Percentiles rank a stretch among this genome's conserved stretches.
phyloP scores from a whole-genome alignment of 2,888 invertebrate genomes.

The Tuta absoluta region DNA sequence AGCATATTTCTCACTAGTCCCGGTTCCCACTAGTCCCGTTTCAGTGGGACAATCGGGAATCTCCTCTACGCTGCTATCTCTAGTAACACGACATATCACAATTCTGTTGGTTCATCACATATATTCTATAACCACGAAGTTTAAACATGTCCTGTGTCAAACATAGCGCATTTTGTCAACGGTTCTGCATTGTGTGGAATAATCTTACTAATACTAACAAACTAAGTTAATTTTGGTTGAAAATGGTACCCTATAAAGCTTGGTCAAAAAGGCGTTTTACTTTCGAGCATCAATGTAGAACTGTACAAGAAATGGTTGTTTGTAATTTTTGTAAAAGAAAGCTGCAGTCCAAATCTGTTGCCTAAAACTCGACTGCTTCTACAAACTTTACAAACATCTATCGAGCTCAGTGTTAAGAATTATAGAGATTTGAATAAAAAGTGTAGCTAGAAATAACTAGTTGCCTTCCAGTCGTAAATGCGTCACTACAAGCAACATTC shows the following conservation, averaged over 20 bases:
- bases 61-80: conserved; percentile 27
- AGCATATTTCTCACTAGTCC: not conserved
- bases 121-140: conserved; percentile 43
- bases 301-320: conserved; percentile 33
- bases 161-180: conserved; percentile 50
- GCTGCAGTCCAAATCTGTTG: not conserved
- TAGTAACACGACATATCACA: conserved; percentile 64
- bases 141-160: conserved; percentile 57
- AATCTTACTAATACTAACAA: not conserved
- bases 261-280: not conserved
- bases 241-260: not conserved
- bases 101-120: conserved; percentile 45
- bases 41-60: not conserved
- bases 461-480: too few relatives aligned
- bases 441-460: too few relatives aligned
- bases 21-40: not conserved
- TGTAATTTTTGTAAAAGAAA: conserved; percentile 41
- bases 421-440: too few relatives aligned
- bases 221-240: not conserved
- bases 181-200: not conserved
- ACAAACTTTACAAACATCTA: not conserved
- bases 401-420: not conserved
- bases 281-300: conserved; percentile 5
- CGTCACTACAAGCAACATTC: too few relatives aligned
- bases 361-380: not conserved